phyloP scores from a whole-genome alignment of 2,113 vertebrate species.

The Vidua chalybeata region DNA sequence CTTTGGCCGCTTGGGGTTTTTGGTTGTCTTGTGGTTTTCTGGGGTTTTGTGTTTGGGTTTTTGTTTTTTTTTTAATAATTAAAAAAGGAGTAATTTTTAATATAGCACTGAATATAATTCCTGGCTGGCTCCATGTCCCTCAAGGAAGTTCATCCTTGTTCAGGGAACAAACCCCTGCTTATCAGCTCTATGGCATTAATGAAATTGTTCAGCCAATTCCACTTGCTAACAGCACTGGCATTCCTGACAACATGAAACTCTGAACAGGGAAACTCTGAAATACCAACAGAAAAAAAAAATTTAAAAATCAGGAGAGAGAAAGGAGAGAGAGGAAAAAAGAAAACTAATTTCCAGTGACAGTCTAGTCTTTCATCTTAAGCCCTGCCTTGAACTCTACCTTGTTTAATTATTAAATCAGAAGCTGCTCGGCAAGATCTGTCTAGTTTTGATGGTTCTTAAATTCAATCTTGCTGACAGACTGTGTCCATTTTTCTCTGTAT shows the following conservation, averaged over 20 bases:
- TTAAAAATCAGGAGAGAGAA: background rate
- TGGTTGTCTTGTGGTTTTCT: background rate
- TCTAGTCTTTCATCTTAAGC: slow-evolving; percentile 81
- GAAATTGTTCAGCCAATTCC: background rate
- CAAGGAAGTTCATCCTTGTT: background rate
- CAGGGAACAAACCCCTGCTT: background rate
- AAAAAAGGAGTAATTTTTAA: background rate
- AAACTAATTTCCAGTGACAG: slow-evolving; percentile 86
- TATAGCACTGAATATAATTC: background rate
- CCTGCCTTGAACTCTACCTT: slow-evolving; percentile 83
- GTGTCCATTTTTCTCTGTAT: slow-evolving; percentile 77
- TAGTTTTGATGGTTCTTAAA: slow-evolving; percentile 86
- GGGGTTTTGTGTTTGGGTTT: background rate
- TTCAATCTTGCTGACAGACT: slow-evolving; percentile 86
- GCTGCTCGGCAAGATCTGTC: slow-evolving; percentile 78
- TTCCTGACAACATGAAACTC: slow-evolving; percentile 58
- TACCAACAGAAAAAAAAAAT: slow-evolving; percentile 36
- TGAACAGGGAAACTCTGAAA: slow-evolving; percentile 66
- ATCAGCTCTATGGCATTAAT: background rate
- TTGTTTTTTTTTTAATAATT: too few relatives aligned
- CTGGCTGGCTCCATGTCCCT: background rate
- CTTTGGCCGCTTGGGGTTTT: background rate
- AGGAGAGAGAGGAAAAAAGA: slow-evolving; percentile 12
- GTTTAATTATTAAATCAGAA: slow-evolving; percentile 90
- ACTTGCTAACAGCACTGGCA: slow-evolving; percentile 19